Evolutionary conservation across 2,113 vertebrate genomes (phyloP).

Genomic region (Gila orcuttii): DNA sequence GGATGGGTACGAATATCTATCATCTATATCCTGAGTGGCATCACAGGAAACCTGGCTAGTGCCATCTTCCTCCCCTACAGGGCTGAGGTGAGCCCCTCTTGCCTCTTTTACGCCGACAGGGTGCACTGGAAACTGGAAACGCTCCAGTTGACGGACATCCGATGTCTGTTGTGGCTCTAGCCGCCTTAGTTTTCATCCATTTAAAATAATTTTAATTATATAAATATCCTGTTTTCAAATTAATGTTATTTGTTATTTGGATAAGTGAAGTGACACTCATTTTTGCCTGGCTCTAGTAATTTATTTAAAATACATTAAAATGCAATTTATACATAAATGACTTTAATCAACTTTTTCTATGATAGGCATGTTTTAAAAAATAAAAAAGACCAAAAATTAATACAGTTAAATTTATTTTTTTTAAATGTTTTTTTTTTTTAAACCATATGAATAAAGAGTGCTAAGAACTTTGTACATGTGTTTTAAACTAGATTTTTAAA

Average conservation of each 20-base stretch:
- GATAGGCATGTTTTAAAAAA: neutral
- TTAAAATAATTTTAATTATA: neutral
- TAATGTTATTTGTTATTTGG: neutral
- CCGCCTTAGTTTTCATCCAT: neutral
- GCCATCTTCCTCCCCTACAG: conserved; percentile 97
- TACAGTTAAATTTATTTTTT: neutral
- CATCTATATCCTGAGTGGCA: conserved; percentile 96
- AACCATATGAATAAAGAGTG: neutral
- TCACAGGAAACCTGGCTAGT: conserved; percentile 96
- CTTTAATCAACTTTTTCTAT: neutral
- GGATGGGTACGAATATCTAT: conserved; percentile 98
- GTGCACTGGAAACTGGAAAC: neutral
- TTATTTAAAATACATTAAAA: neutral
- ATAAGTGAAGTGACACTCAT: neutral
- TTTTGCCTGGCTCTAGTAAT: neutral
- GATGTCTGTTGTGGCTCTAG: neutral
- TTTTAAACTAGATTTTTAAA: neutral
- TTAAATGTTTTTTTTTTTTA: too few species aligned
- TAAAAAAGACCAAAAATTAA: neutral
- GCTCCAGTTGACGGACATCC: neutral
- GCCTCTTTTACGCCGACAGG: neutral
- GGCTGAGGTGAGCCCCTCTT: conserved; percentile 84
- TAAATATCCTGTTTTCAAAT: neutral
- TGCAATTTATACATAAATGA: neutral
- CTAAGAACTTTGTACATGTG: neutral